Conservation (phyloP, 2,888 invertebrate genomes). For the Meandrusa payeni region DNA sequence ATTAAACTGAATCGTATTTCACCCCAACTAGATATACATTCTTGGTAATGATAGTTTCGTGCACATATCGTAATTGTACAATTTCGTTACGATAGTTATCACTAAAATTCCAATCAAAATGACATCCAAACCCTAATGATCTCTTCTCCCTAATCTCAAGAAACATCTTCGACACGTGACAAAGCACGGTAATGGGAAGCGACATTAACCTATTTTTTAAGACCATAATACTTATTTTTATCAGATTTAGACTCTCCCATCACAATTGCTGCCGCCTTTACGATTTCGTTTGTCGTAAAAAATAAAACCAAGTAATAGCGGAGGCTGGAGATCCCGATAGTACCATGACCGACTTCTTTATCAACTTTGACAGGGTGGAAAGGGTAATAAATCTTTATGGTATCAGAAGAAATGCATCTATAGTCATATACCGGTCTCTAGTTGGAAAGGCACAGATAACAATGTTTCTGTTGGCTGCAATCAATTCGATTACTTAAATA, state of each 20-base stretch:
- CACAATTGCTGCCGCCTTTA: constrained; percentile 47
- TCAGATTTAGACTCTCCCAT: constrained; percentile 53
- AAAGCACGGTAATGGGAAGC: constrained; percentile 63
- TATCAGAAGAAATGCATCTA: constrained; percentile 42
- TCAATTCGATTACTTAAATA: background rate
- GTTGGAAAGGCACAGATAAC: constrained; percentile 31
- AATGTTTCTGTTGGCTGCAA: constrained; percentile 16
- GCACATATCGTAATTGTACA: no score
- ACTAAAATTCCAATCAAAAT: constrained; percentile 14
- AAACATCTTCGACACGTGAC: constrained; percentile 66
- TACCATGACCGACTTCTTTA: constrained; percentile 57
- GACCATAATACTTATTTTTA: constrained; percentile 44
- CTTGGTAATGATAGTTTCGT: no score
- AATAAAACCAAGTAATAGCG: constrained; percentile 40
- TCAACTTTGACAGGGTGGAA: constrained; percentile 46
- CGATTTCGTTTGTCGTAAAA: constrained; percentile 36
- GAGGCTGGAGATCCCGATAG: constrained; percentile 32
- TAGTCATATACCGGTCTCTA: constrained; percentile 1
- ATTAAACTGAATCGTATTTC: no score
- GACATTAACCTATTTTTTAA: constrained; percentile 70
- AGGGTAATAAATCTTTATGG: constrained; percentile 53
- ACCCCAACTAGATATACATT: no score
- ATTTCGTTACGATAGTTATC: no score
- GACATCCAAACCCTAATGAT: constrained; percentile 28
- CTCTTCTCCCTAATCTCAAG: constrained; percentile 37